Percentiles rank a stretch among this genome's conserved stretches.
Conservation (phyloP, 2,888 invertebrate genomes). For the Eupithecia abbreviata region DNA sequence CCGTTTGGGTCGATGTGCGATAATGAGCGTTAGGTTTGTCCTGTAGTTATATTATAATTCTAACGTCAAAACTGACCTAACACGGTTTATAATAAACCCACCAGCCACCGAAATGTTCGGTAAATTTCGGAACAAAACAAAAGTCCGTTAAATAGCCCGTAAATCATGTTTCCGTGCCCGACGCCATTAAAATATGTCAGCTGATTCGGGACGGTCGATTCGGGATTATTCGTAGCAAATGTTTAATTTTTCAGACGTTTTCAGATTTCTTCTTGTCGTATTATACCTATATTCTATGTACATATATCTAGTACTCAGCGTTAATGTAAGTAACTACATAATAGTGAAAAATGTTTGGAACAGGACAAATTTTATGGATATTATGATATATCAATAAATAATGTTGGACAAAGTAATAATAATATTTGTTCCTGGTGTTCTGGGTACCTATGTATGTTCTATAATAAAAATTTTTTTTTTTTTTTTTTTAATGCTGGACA, state of each 20-base stretch:
- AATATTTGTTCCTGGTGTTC: too few species aligned
- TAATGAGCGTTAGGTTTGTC: too few species aligned
- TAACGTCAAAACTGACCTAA: neutral
- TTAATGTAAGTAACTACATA: too few species aligned
- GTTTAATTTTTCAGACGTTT: neutral
- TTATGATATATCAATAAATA: too few species aligned
- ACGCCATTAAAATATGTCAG: conserved; percentile 58
- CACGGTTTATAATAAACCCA: neutral
- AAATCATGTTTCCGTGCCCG: conserved; percentile 49
- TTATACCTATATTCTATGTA: neutral
- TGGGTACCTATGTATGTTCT: too few species aligned
- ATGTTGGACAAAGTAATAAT: too few species aligned
- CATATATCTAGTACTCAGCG: too few species aligned
- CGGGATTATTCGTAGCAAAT: neutral
- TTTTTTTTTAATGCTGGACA: too few species aligned
- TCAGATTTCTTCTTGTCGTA: neutral
- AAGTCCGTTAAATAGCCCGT: conserved; percentile 50
- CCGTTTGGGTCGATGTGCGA: too few species aligned
- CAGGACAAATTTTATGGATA: too few species aligned
- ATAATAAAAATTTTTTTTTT: too few species aligned
- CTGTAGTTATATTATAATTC: neutral
- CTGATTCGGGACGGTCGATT: conserved; percentile 18
- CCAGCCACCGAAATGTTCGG: conserved; percentile 1
- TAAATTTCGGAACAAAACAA: conserved; percentile 34
- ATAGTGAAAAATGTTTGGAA: too few species aligned